These are phyloP conservation scores for Drosophila sordidapex DNA, from an alignment of 2,888 invertebrate species.

Conservation along the genomic window DNA sequence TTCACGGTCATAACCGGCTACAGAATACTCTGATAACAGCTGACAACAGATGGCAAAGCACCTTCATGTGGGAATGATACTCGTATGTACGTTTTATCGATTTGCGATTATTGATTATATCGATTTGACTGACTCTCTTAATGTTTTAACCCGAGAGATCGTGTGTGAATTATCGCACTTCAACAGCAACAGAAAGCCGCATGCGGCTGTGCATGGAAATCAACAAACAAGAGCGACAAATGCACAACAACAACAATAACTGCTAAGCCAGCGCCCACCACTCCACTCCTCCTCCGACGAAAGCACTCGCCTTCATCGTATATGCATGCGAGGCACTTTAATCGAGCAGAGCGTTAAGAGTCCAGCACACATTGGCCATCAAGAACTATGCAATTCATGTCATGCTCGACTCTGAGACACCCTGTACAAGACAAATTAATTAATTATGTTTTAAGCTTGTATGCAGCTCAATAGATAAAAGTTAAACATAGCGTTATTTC, in stretches of 20 bases:
- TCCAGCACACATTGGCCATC: background rate
- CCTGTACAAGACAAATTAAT: constrained; percentile 8
- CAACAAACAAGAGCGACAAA: constrained; percentile 71
- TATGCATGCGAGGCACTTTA: constrained; percentile 61
- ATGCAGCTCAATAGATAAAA: background rate
- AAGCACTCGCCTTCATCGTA: too few relatives aligned
- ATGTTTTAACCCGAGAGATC: background rate
- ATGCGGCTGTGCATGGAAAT: constrained; percentile 47
- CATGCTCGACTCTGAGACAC: constrained; percentile 4
- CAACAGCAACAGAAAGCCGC: constrained; percentile 49
- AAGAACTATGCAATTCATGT: background rate
- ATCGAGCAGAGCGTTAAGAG: constrained; percentile 67
- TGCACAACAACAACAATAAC: constrained; percentile 37
- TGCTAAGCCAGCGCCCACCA: constrained; percentile 2
- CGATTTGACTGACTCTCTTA: background rate
- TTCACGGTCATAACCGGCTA: too few relatives aligned
- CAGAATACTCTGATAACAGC: background rate
- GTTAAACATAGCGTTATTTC: background rate
- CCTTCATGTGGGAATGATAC: background rate
- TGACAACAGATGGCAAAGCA: background rate
- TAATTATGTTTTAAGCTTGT: background rate
- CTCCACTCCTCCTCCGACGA: too few relatives aligned
- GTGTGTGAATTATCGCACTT: constrained; percentile 64
- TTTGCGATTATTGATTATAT: background rate
- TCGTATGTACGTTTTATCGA: background rate